These are phyloP conservation scores for Steinernema hermaphroditum DNA, from an alignment of 2,888 invertebrate genomes.

Conservation along the genomic window DNA sequence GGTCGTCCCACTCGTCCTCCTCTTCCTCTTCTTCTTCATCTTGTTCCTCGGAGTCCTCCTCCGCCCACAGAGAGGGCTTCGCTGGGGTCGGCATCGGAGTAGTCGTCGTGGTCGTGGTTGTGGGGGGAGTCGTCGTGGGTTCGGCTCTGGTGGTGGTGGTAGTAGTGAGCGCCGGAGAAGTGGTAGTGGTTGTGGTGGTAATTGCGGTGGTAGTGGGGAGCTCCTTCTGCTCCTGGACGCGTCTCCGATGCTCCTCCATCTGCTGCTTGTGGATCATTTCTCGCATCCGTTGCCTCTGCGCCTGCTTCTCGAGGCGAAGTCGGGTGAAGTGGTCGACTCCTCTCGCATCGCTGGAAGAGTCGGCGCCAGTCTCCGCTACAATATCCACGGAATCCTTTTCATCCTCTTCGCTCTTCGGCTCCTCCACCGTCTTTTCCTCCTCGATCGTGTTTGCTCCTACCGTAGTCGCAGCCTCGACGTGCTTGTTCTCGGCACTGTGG, in stretches of 20 bases:
- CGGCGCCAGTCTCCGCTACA: background rate
- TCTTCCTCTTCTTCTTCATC: conserved; percentile 26
- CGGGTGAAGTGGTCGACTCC: background rate
- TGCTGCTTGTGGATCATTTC: background rate
- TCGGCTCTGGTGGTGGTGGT: conserved; percentile 22
- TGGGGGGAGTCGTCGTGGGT: background rate
- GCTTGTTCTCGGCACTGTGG: too few relatives aligned
- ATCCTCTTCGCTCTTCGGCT: too few relatives aligned
- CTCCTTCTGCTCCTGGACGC: background rate
- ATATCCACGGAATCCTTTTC: too few relatives aligned
- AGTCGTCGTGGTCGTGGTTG: conserved; percentile 33
- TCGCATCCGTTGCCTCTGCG: conserved; percentile 5
- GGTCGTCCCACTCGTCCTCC: conserved; percentile 36
- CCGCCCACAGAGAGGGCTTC: background rate
- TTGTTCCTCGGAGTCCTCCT: background rate
- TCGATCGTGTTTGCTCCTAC: background rate
- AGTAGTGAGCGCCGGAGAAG: conserved; percentile 26
- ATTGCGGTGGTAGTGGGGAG: background rate
- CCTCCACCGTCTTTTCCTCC: too few relatives aligned
- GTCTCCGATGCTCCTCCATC: background rate
- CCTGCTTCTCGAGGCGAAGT: background rate
- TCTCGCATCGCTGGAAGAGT: background rate
- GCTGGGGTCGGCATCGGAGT: conserved; percentile 22
- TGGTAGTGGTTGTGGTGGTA: conserved; percentile 31
- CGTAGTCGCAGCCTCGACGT: conserved; percentile 19